Conservation (phyloP, 2,113 vertebrate genomes). For the Plecotus auritus region DNA sequence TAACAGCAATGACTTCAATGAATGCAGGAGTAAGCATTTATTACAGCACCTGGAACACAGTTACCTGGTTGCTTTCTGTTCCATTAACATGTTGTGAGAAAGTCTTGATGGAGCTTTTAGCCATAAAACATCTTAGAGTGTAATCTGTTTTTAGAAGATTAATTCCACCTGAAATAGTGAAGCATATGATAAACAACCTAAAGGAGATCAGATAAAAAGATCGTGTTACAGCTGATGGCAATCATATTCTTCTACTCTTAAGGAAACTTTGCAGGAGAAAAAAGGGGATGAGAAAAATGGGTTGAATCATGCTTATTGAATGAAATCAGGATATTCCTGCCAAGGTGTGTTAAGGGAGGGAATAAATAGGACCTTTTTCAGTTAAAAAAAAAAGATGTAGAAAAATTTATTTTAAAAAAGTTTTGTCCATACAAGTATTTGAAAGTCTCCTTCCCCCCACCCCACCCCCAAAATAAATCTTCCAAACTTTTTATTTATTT, state of each 20-base stretch:
- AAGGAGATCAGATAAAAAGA: slow-evolving; percentile 67
- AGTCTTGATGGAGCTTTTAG: slow-evolving; percentile 79
- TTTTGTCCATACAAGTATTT: not conserved
- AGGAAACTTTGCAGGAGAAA: slow-evolving; percentile 34
- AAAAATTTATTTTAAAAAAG: not conserved
- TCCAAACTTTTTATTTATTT: not conserved
- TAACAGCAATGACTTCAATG: slow-evolving; percentile 67
- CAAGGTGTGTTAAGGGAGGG: not conserved
- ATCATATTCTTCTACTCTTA: slow-evolving; percentile 24
- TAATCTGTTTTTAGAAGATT: slow-evolving; percentile 74
- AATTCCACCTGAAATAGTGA: slow-evolving; percentile 73
- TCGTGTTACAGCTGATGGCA: slow-evolving; percentile 48
- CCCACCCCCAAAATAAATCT: not conserved
- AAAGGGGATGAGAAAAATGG: slow-evolving; percentile 45
- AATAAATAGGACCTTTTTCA: not conserved
- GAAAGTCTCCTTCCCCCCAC: not conserved
- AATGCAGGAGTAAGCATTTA: slow-evolving; percentile 70
- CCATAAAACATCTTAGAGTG: slow-evolving; percentile 75
- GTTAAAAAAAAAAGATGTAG: not conserved
- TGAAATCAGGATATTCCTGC: not conserved
- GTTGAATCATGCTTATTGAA: not conserved
- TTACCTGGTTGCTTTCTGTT: slow-evolving; percentile 75
- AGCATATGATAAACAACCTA: slow-evolving; percentile 76
- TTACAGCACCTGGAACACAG: slow-evolving; percentile 74
- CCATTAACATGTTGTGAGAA: slow-evolving; percentile 80